These are phyloP conservation scores for Dynastes maya DNA, from an alignment of 2,888 invertebrate species.

Conservation along the genomic window DNA sequence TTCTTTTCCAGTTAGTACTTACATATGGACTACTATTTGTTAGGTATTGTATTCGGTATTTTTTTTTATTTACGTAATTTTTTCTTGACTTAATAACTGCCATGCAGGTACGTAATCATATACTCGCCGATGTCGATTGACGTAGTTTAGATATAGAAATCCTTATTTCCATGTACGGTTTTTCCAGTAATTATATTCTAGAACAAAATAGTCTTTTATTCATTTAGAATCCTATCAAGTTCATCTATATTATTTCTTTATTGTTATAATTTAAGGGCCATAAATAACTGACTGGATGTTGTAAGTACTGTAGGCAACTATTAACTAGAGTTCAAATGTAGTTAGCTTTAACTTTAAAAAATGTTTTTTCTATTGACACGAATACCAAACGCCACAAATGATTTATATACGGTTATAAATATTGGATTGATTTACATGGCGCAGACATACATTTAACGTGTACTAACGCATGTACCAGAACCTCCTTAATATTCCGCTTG, in stretches of 20 bases:
- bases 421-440: constrained; percentile 32
- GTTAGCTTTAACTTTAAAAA: constrained; percentile 9
- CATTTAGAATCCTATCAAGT: neutral
- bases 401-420: constrained; percentile 39
- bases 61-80: constrained; percentile 1
- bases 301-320: no score
- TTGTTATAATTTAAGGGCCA: neutral
- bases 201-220: neutral
- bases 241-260: neutral
- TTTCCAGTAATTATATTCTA: constrained; percentile 16
- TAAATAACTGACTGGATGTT: neutral
- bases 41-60: no score
- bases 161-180: constrained; percentile 13
- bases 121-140: constrained; percentile 1
- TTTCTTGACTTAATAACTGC: no score
- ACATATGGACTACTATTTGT: no score
- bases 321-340: no score
- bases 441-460: constrained; percentile 42
- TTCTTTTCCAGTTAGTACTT: no score
- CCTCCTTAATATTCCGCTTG: constrained; percentile 45
- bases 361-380: constrained; percentile 17
- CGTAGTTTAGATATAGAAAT: constrained; percentile 23
- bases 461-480: constrained; percentile 45
- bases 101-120: neutral
- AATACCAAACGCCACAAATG: constrained; percentile 26